Evolutionary conservation across 2,113 vertebrate species (phyloP), one percentile per base, ranked within the genome.

Genomic region (Halichoerus grypus): DNA sequence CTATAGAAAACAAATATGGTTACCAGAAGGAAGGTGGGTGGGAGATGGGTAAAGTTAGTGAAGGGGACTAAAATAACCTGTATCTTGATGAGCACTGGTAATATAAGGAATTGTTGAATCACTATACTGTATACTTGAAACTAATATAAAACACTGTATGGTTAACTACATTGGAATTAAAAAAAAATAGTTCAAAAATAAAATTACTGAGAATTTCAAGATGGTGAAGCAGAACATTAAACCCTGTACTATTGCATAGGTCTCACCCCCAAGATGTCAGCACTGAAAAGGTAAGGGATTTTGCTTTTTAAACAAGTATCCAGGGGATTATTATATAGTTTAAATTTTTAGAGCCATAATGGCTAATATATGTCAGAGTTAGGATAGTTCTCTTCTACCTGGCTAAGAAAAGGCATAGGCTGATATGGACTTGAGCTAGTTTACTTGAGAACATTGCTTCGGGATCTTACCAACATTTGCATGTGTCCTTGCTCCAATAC

Each of bases 361-460:
- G 42, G 9, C 22, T 53, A 55, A 13, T 21, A 5, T 5, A 76
- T 28, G 67, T 61, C 22, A 92, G 36, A 72, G 39, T 90, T 63
- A 79, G 24, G 26, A n/a, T 16, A 91, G 36, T 39, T 95, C 28
- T 71, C 16, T 91, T 65, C 36, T 65, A 18, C 59, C 4, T 36
- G 31, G 51, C 26, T 51, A 49, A 18, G 31, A 82, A 84, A 94
- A 91, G 51, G 18, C 36, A 55, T 24, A 39, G 33, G n/a, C 12
- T 92, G n/a, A 69, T 16, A 61, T 1, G 4, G 46, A 80, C 49
- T 57, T 59, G 22, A 87, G n/a, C 46, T 72, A 28, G 8, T 83
- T 77, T 83, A 65, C 31, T 77, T 86, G 57, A 95, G n/a, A 90
- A 82, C 26, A 90, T 55, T 74, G 9, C 31, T 83, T 95, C 21